Conservation (phyloP, 2,113 vertebrate genomes). For the Cephalopterus ornatus region DNA sequence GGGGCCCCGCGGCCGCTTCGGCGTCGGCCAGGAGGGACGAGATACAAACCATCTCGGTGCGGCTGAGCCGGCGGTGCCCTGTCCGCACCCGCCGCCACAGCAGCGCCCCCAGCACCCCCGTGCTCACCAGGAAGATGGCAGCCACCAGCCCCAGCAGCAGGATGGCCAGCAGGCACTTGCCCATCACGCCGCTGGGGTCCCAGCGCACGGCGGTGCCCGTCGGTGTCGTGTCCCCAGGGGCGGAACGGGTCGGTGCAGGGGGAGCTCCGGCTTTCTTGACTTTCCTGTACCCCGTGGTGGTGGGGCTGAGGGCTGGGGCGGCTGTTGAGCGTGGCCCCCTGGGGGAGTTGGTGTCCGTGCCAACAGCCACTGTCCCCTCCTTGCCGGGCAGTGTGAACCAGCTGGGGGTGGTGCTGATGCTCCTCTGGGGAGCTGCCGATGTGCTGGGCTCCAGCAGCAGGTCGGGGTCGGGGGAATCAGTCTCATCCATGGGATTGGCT, state of each 20-base stretch:
- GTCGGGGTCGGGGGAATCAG: rapidly evolving
- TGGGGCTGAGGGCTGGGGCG: rapidly evolving
- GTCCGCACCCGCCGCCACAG: conserved; percentile 71
- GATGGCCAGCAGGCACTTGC: conserved; percentile 80
- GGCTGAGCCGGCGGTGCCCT: conserved; percentile 32
- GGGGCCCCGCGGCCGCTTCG: not conserved
- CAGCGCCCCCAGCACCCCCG: conserved; percentile 76
- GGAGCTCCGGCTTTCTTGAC: not conserved
- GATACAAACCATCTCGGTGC: conserved; percentile 89
- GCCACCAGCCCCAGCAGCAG: conserved; percentile 77
- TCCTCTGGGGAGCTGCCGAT: not conserved
- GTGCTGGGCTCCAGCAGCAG: not conserved
- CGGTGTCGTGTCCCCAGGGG: not conserved
- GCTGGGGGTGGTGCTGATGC: not conserved
- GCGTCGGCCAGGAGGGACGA: conserved; percentile 79
- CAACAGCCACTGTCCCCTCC: rapidly evolving
- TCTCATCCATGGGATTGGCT: not conserved
- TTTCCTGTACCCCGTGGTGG: not conserved
- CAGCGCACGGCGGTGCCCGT: not conserved
- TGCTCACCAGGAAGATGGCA: conserved; percentile 80
- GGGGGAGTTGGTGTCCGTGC: not conserved
- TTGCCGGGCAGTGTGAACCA: rapidly evolving
- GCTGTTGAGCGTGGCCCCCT: rapidly evolving
- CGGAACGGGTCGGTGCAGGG: rapidly evolving
- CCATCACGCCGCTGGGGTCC: not conserved